phyloP scores from a whole-genome alignment of 2,888 invertebrate genomes.

The Pocota personata region DNA sequence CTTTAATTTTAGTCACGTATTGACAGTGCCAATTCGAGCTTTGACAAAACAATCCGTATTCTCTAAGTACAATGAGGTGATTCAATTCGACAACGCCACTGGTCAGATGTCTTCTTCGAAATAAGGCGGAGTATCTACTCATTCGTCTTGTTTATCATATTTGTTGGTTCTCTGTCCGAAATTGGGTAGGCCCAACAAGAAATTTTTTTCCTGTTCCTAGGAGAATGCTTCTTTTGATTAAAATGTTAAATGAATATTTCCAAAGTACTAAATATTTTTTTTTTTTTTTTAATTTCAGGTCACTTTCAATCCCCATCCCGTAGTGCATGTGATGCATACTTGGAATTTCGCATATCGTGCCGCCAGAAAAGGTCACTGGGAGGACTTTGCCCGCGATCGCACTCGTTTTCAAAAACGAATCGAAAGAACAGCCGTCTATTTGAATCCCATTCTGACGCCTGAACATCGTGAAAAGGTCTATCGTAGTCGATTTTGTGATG shows the following conservation, averaged over 20 bases:
- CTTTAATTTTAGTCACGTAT: too few species aligned
- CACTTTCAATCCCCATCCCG: constrained; percentile 84
- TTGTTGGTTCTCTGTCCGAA: too few species aligned
- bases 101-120: too few species aligned
- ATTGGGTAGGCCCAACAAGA: too few species aligned
- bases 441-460: constrained; percentile 78
- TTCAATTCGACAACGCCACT: too few species aligned
- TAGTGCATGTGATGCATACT: constrained; percentile 85
- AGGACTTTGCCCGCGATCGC: constrained; percentile 84
- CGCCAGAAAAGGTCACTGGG: constrained; percentile 86
- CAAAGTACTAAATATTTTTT: background rate
- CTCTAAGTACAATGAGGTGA: too few species aligned
- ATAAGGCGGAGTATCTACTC: too few species aligned
- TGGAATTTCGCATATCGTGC: constrained; percentile 86
- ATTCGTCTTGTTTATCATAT: too few species aligned
- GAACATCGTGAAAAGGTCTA: constrained; percentile 80
- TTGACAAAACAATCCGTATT: too few species aligned
- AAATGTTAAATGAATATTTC: background rate
- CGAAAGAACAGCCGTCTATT: constrained; percentile 75
- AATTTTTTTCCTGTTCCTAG: too few species aligned
- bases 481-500: constrained; percentile 77
- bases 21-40: too few species aligned
- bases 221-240: background rate
- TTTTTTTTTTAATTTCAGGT: constrained; percentile 83
- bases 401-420: constrained; percentile 79